These are phyloP conservation scores for Sphecodes monilicornis DNA, from an alignment of 2,888 invertebrate genomes.

Conservation along the genomic window DNA sequence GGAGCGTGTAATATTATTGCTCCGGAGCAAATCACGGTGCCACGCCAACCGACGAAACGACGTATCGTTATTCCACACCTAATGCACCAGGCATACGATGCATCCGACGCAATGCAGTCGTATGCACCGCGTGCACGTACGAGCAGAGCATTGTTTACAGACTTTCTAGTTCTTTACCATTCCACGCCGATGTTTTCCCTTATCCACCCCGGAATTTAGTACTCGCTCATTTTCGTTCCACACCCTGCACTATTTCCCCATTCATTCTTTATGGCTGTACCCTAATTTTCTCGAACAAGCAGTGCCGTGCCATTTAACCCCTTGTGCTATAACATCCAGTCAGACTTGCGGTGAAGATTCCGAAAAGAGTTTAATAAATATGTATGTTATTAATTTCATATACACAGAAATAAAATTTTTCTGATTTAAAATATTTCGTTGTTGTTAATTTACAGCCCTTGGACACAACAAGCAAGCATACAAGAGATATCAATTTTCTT, in stretches of 20 bases:
- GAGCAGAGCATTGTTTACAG: constrained; percentile 40
- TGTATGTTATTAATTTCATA: too few relatives aligned
- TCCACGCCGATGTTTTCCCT: constrained; percentile 12
- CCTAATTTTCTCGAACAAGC: constrained; percentile 5
- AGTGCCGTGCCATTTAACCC: background rate
- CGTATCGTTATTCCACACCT: constrained; percentile 61
- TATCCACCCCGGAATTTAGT: background rate
- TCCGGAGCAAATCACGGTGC: constrained; percentile 40
- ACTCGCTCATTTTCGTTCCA: background rate
- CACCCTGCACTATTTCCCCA: background rate
- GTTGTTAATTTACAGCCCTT: too few relatives aligned
- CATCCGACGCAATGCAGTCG: constrained; percentile 61
- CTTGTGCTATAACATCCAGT: too few relatives aligned
- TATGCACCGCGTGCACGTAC: constrained; percentile 31
- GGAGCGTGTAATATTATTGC: constrained; percentile 53
- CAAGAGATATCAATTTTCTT: too few relatives aligned
- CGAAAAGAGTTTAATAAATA: too few relatives aligned
- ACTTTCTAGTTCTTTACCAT: constrained; percentile 28
- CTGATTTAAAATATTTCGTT: too few relatives aligned
- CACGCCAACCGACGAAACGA: constrained; percentile 53
- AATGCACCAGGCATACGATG: constrained; percentile 46
- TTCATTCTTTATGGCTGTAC: background rate
- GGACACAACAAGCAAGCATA: too few relatives aligned
- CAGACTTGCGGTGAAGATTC: too few relatives aligned
- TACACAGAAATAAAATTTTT: too few relatives aligned